Evolutionary conservation across 2,888 invertebrate species (phyloP).

Genomic region (Sabatieria punctata): DNA sequence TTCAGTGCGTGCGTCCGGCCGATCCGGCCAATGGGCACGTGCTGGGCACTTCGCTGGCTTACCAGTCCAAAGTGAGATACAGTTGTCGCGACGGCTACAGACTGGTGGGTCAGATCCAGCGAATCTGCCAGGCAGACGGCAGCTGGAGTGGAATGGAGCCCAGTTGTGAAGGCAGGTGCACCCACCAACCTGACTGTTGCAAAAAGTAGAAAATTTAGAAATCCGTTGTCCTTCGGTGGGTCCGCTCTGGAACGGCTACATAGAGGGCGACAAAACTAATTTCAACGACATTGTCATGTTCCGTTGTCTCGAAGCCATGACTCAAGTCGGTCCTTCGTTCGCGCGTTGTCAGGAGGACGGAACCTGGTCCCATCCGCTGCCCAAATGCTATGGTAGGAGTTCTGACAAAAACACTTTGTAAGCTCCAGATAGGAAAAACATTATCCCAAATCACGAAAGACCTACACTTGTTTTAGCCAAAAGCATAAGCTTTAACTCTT

Average conservation of each 20-base stretch:
- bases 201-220: slow-evolving; percentile 43
- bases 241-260: slow-evolving; percentile 83
- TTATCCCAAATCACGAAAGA: too few species aligned
- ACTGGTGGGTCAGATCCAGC: slow-evolving; percentile 68
- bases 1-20: slow-evolving; percentile 77
- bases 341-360: slow-evolving; percentile 77
- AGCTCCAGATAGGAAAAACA: too few species aligned
- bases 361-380: slow-evolving; percentile 78
- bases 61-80: slow-evolving; percentile 85
- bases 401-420: too few species aligned
- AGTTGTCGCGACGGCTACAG: slow-evolving; percentile 86
- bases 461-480: too few species aligned
- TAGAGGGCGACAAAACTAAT: slow-evolving; percentile 50
- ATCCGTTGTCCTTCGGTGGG: slow-evolving; percentile 92
- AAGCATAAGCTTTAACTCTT: too few species aligned
- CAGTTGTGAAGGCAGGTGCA: slow-evolving; percentile 55
- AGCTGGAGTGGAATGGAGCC: slow-evolving; percentile 87
- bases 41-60: slow-evolving; percentile 74
- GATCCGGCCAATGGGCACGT: slow-evolving; percentile 82
- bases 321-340: slow-evolving; percentile 34
- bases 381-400: slow-evolving; percentile 74
- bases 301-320: slow-evolving; percentile 58
- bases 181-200: neutral
- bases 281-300: slow-evolving; percentile 79
- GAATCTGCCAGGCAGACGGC: slow-evolving; percentile 79